These are phyloP conservation scores for Harlomillsia oculata DNA, from an alignment of 1,140 invertebrate genomes.

Conservation along the genomic window DNA sequence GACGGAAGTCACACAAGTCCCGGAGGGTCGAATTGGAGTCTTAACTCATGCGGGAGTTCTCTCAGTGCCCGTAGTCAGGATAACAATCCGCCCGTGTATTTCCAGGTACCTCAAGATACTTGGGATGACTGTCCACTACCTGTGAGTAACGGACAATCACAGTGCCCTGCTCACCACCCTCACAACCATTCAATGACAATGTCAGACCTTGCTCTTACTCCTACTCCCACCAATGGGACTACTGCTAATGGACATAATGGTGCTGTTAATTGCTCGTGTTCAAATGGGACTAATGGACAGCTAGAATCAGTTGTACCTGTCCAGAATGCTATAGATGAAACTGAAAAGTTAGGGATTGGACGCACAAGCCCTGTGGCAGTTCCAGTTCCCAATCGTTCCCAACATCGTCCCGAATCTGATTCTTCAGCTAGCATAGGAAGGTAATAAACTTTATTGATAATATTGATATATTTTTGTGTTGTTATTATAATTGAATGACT, in stretches of 20 bases:
- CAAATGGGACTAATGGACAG: neutral
- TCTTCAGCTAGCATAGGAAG: constrained; percentile 46
- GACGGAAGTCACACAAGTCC: constrained; percentile 44
- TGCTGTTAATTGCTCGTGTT: neutral
- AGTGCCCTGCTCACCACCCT: neutral
- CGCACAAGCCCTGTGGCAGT: constrained; percentile 53
- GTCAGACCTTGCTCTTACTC: neutral
- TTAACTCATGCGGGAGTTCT: constrained; percentile 50
- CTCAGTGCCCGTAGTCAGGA: constrained; percentile 48
- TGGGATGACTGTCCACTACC: constrained; percentile 40
- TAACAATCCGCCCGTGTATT: constrained; percentile 42
- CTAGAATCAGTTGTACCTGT: neutral
- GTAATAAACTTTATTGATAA: constrained; percentile 27
- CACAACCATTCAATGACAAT: neutral
- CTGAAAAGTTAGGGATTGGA: too few relatives aligned
- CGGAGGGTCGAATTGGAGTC: constrained; percentile 49
- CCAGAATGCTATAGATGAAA: too few relatives aligned
- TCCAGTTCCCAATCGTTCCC: constrained; percentile 42
- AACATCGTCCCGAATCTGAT: constrained; percentile 47
- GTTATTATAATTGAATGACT: neutral
- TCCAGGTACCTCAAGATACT: constrained; percentile 36
- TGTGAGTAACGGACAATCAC: neutral
- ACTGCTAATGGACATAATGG: neutral
- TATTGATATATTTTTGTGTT: neutral
- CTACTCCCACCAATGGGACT: neutral